Evolutionary conservation across 2,113 vertebrate genomes (phyloP), one percentile per base, ranked within the genome.

Genomic region (Halichoerus grypus): DNA sequence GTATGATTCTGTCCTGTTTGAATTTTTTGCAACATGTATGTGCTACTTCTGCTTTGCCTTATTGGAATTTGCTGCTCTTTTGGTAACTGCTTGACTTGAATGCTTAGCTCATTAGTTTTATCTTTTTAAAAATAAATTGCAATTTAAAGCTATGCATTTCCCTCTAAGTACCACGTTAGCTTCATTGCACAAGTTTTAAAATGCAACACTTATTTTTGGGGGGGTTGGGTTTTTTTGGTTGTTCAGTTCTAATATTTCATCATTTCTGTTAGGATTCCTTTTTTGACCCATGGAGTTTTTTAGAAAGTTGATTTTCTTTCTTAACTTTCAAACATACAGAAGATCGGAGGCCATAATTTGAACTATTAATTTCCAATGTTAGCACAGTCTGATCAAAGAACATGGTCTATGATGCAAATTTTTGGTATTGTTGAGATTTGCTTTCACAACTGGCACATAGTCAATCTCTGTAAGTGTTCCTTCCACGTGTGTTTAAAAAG

Each of bases 291-390:
- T 61, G 36, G 15, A 80, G 14, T 46, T 26, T n/a, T 59, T 8
- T 39, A 61, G 21, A 53, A 55, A 19, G 51, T 65, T 88, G 28
- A n/a, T n/a, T 83, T 46, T 28, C 39, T 46, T 79, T 77, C 84
- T 81, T 42, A 85, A 77, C 49, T 39, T 86, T 69, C 59, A 92
- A 94, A 92, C n/a, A 84, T 49, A 61, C 36, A 57, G 61, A 89
- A 39, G 24, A 61, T 39, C 31, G 21, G n/a, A 26, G 28, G 15
- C 4, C 26, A 22, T 53, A 22, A 24, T 82, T 67, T 69, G n/a
- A 9, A 77, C 28, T 84, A 55, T 15, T 55, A 69, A 16, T 39
- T 95, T 71, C 87, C 81, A 69, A 76, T 46, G 51, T 82, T 67
- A 39, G 31, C 42, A n/a, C 8, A 28, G 18, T 76, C 51, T 24